A percentile compares a stretch with the other conserved stretches of the same genome.
phyloP scores from a whole-genome alignment of 1,140 invertebrate genomes.

The Hydropsyche tenuis region DNA sequence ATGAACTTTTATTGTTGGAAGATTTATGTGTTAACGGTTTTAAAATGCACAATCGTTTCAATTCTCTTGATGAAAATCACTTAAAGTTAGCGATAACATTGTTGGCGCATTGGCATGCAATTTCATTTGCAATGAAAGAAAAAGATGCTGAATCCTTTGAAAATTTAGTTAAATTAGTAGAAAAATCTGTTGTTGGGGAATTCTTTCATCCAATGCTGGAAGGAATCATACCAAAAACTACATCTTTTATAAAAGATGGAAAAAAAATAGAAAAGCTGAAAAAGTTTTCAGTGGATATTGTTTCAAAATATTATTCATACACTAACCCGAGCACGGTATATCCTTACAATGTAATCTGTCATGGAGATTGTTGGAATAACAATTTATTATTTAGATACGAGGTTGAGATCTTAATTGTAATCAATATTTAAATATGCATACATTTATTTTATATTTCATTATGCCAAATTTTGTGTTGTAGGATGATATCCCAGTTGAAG shows the following conservation, averaged over 20 bases:
- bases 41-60: conserved; percentile 5
- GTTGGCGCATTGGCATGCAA: background rate
- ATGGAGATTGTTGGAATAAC: conserved; percentile 41
- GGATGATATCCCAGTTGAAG: conserved; percentile 53
- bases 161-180: background rate
- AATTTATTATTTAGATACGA: conserved; percentile 41
- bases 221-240: background rate
- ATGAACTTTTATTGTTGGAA: background rate
- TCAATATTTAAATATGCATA: background rate
- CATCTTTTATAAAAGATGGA: background rate
- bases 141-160: background rate
- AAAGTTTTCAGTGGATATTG: background rate
- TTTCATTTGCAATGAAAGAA: conserved; percentile 14
- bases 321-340: background rate
- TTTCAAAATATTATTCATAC: background rate
- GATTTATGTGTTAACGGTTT: background rate
- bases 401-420: background rate
- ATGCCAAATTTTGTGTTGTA: no score
- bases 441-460: no score
- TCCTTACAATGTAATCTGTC: conserved; percentile 41
- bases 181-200: background rate
- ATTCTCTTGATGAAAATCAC: conserved; percentile 13
- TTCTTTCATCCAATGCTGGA: background rate
- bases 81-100: background rate
- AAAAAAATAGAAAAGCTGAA: background rate